phyloP scores from a whole-genome alignment of 2,888 invertebrate genomes.

The Dasysyrphus albostriatus region DNA sequence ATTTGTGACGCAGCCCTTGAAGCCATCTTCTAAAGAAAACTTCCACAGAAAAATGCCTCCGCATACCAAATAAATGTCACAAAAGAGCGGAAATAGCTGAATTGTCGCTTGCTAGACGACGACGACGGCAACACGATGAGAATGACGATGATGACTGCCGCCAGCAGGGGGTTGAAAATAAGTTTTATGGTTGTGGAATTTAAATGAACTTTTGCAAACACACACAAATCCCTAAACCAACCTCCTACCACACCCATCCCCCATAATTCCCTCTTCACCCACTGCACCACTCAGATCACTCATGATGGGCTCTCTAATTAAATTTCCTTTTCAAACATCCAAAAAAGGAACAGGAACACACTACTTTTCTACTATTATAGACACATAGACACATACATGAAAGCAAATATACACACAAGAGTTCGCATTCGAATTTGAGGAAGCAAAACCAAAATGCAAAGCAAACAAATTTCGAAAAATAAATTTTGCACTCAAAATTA shows the following conservation, averaged over 20 bases:
- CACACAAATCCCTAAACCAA: conserved; percentile 7
- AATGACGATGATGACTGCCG: conserved; percentile 2
- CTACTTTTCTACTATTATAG: too few relatives aligned
- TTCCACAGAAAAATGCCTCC: conserved; percentile 30
- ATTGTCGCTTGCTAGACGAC: conserved; percentile 20
- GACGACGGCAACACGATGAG: background rate
- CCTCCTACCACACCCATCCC: background rate
- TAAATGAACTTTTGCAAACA: conserved; percentile 69
- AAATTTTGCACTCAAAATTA: conserved; percentile 48
- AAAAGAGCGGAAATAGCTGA: conserved; percentile 55
- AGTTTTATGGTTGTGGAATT: conserved; percentile 71
- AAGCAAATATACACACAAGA: background rate
- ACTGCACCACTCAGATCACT: conserved; percentile 25
- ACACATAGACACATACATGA: background rate
- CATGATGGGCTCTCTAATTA: conserved; percentile 61
- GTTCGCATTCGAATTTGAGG: background rate
- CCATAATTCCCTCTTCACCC: background rate
- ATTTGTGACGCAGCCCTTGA: conserved; percentile 32
- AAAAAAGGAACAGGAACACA: conserved; percentile 13
- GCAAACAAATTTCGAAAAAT: conserved; percentile 55
- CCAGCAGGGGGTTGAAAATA: conserved; percentile 8
- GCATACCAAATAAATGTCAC: conserved; percentile 65
- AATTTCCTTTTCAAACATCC: conserved; percentile 65
- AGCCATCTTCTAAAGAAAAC: conserved; percentile 7
- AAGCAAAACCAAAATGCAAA: conserved; percentile 37